Evolutionary conservation across 37 sponge, comb jelly and placozoan genomes (phyloP), one percentile per base, ranked within the genome.

Genomic region (Mnemiopsis leidyi): DNA sequence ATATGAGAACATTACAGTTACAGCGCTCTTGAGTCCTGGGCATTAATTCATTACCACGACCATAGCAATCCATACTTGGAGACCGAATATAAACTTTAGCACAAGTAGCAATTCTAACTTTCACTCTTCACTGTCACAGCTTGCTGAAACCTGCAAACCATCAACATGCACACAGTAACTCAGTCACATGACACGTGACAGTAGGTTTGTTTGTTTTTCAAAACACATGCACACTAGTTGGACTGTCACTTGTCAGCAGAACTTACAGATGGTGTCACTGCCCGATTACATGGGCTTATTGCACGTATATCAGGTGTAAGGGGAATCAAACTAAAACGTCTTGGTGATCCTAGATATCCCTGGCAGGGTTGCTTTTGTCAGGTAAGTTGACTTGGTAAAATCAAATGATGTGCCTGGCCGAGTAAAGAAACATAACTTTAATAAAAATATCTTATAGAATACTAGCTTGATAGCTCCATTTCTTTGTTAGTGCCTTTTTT

Each of bases 301-400:
- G 26, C 3, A 7, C 75, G 7, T 5, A 71, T 13, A 18, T 71
- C 75, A 28, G 75, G 75, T 23, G 75, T 71, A 7, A 71, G 75
- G 75, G 75, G 75, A 28, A 71, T 28, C 75, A 71, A 71, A 71
- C 75, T 71, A 71, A 71, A 71, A n/a, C 75, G 26, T 28, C 75
- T n/a, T 71, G 75, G 75, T 23, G 21, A 23, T 29, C 75, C 75
- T 5, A 23, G 75, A 71, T 71, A 71, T 23, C 75, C 75, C 75
- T 71, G 75, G 23, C 26, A 71, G 30, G 30, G 3, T 71, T n/a
- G n/a, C n/a, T n/a, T n/a, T n/a, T n/a, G n/a, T n/a, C n/a, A n/a
- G n/a, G n/a, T n/a, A n/a, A n/a, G n/a, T n/a, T n/a, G n/a, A n/a
- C n/a, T n/a, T n/a, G n/a, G n/a, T n/a, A n/a, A n/a, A n/a, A n/a